Conservation (phyloP, 1,140 invertebrate genomes). For the Panulirus ornatus region DNA sequence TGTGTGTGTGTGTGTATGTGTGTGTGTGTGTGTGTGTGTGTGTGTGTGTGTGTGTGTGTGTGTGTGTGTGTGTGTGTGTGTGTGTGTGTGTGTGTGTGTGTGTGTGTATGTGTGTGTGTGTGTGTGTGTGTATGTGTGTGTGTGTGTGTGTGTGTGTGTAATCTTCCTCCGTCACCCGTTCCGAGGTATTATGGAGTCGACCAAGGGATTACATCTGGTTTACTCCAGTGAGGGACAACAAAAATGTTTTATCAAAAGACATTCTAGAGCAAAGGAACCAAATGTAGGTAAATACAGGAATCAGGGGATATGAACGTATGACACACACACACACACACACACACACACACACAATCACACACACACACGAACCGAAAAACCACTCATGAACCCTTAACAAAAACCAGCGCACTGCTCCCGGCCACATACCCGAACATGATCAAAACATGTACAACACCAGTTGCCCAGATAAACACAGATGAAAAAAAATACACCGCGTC, state of each 20-base stretch:
- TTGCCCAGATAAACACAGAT: background rate
- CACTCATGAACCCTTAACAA: too few species aligned
- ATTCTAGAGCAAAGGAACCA: too few species aligned
- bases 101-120: conserved; percentile 11
- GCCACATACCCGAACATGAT: too few species aligned
- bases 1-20: conserved; percentile 3
- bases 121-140: conserved; percentile 26
- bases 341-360: background rate
- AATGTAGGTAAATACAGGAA: too few species aligned
- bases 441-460: too few species aligned
- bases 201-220: too few species aligned
- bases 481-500: background rate
- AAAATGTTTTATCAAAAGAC: too few species aligned
- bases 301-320: background rate
- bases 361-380: background rate
- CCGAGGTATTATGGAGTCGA: too few species aligned
- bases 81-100: conserved; percentile 7
- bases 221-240: too few species aligned
- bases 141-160: conserved; percentile 10
- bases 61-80: conserved; percentile 7
- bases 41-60: conserved; percentile 7
- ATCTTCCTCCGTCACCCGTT: too few species aligned
- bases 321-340: background rate
- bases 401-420: too few species aligned
- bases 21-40: conserved; percentile 7